Percentiles rank a stretch among this genome's conserved stretches.
Conservation (phyloP, 1,140 invertebrate species). For the Zaprionus davidi region DNA sequence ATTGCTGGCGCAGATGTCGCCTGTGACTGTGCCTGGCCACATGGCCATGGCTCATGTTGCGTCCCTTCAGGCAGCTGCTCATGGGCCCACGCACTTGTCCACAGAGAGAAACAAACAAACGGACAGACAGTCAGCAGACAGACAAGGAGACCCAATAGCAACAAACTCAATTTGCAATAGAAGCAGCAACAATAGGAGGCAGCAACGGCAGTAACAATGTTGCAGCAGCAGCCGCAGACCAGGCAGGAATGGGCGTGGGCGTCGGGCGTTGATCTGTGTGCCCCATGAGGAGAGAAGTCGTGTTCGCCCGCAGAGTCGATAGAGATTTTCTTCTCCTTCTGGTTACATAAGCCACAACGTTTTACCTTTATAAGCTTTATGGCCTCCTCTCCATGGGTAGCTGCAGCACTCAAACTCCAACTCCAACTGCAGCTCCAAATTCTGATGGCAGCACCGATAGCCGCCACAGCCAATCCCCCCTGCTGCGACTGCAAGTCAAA, state of each 20-base stretch:
- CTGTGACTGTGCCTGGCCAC: conserved; percentile 22
- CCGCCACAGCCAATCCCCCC: background rate
- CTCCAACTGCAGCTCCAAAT: conserved; percentile 1
- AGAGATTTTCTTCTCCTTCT: conserved; percentile 14
- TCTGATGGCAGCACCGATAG: conserved; percentile 14
- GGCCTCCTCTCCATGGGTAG: conserved; percentile 35
- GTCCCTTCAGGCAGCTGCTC: conserved; percentile 60
- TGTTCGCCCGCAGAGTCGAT: conserved; percentile 7
- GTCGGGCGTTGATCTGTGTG: conserved; percentile 14
- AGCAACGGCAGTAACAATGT: conserved; percentile 29
- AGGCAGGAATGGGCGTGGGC: conserved; percentile 24
- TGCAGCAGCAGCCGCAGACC: conserved; percentile 6
- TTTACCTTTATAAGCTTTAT: conserved; percentile 59
- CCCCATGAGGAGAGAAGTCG: conserved; percentile 15
- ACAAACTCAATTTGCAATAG: conserved; percentile 58
- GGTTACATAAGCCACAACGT: conserved; percentile 45
- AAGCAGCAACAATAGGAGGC: conserved; percentile 24
- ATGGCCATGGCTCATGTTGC: conserved; percentile 15
- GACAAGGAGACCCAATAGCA: conserved; percentile 10
- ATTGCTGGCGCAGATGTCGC: conserved; percentile 74
- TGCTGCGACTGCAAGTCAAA: conserved; percentile 4
- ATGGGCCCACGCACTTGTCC: conserved; percentile 72
- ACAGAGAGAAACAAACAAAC: conserved; percentile 47
- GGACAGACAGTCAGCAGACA: background rate
- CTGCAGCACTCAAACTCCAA: background rate